phyloP scores from a whole-genome alignment of 2,888 invertebrate species.

The Meteorus colon region DNA sequence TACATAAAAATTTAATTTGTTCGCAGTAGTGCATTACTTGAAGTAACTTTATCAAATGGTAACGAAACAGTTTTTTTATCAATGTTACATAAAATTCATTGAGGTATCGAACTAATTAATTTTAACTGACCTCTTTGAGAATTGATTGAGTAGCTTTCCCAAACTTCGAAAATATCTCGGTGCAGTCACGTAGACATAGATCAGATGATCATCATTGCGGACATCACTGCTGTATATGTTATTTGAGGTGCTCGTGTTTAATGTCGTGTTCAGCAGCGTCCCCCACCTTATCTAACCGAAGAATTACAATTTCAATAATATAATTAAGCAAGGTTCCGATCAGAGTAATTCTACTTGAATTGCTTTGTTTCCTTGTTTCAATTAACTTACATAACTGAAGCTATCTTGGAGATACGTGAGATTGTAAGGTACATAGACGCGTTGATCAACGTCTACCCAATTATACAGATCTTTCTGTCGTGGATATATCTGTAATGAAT shows the following conservation, averaged over 20 bases:
- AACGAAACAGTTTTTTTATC: too few species aligned
- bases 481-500: constrained; percentile 68
- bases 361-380: constrained; percentile 6
- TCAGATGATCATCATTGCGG: constrained; percentile 60
- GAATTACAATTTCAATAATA: constrained; percentile 52
- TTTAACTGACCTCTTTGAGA: constrained; percentile 67
- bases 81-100: background rate
- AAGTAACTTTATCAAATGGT: too few species aligned
- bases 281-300: constrained; percentile 69
- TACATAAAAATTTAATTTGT: too few species aligned
- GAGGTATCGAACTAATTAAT: constrained; percentile 6
- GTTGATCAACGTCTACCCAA: constrained; percentile 71
- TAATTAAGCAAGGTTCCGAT: constrained; percentile 7
- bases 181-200: constrained; percentile 69
- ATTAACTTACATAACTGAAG: constrained; percentile 73
- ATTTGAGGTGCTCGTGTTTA: constrained; percentile 61
- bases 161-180: constrained; percentile 69
- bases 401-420: constrained; percentile 72
- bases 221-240: constrained; percentile 57
- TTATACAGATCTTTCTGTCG: constrained; percentile 72
- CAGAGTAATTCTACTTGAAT: background rate
- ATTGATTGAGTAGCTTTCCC: constrained; percentile 68
- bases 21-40: too few species aligned
- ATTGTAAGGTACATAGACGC: constrained; percentile 71
- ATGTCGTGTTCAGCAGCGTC: constrained; percentile 66